phyloP scores from a whole-genome alignment of 2,113 vertebrate genomes.

The Ailurus styani region DNA sequence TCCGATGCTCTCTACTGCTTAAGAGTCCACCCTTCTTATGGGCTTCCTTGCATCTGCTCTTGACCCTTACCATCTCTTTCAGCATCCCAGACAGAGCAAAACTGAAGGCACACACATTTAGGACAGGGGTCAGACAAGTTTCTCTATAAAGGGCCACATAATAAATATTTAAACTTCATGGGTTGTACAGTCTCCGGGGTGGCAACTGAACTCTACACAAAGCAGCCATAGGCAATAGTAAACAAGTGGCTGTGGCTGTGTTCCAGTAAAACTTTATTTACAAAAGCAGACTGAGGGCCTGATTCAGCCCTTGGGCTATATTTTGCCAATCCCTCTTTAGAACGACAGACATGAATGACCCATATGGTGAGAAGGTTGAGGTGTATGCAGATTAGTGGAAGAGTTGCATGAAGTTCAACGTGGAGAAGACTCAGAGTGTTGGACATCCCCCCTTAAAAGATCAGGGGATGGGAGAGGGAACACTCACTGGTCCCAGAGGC shows the following conservation, averaged over 20 bases:
- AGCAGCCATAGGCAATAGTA: not conserved
- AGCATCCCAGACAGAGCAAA: not conserved
- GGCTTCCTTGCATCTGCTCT: not conserved
- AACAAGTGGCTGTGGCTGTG: not conserved
- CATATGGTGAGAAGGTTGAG: not conserved
- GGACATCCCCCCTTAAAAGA: not conserved
- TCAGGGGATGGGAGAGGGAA: not conserved
- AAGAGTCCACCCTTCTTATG: no score
- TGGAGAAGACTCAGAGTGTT: not conserved
- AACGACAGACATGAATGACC: not conserved
- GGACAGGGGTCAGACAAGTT: not conserved
- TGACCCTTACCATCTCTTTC: fast-evolving
- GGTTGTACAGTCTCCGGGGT: not conserved
- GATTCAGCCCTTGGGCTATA: not conserved
- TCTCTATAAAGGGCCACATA: not conserved
- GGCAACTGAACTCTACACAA: not conserved
- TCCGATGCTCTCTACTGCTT: no score
- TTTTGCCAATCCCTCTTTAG: not conserved
- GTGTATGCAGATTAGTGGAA: not conserved
- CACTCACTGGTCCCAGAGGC: not conserved
- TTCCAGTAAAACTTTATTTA: constrained; percentile 23
- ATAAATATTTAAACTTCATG: not conserved
- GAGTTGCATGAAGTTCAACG: not conserved
- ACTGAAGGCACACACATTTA: not conserved
- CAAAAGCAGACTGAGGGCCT: not conserved